A percentile compares a stretch with the other conserved stretches of the same genome.
phyloP scores from a whole-genome alignment of 2,888 invertebrate genomes.

The Luperina nickerlii region DNA sequence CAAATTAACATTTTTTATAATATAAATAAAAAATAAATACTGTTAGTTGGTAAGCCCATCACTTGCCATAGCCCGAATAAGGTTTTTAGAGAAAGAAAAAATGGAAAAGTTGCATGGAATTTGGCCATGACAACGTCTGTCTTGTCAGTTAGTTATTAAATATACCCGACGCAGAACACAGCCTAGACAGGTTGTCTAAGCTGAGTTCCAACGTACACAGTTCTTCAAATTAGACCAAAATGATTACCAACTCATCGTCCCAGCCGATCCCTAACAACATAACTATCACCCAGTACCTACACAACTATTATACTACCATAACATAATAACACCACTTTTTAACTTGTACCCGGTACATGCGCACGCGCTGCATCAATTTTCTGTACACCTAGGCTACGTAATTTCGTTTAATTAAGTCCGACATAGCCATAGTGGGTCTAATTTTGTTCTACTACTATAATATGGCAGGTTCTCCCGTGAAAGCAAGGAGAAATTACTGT shows the following conservation, averaged over 20 bases:
- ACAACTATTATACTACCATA: slow-evolving; percentile 46
- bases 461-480: slow-evolving; percentile 54
- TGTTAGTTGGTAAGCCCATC: not conserved
- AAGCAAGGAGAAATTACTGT: slow-evolving; percentile 59
- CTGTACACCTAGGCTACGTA: slow-evolving; percentile 67
- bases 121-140: not conserved
- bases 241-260: not conserved
- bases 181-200: not conserved
- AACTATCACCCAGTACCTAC: slow-evolving; percentile 22
- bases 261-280: slow-evolving; percentile 39
- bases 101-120: not conserved
- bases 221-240: not conserved
- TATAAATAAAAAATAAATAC: too few species aligned
- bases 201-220: not conserved
- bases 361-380: slow-evolving; percentile 64
- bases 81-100: not conserved
- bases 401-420: slow-evolving; percentile 80
- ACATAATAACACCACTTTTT: slow-evolving; percentile 57
- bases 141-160: not conserved
- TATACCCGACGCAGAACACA: not conserved
- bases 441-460: slow-evolving; percentile 69
- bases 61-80: too few species aligned
- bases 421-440: slow-evolving; percentile 74
- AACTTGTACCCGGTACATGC: slow-evolving; percentile 37
- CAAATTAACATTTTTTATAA: not conserved